Evolutionary conservation across 2,113 vertebrate species (phyloP), one percentile per base, ranked within the genome.

Genomic region (zebrafish (Danio rerio)): DNA sequence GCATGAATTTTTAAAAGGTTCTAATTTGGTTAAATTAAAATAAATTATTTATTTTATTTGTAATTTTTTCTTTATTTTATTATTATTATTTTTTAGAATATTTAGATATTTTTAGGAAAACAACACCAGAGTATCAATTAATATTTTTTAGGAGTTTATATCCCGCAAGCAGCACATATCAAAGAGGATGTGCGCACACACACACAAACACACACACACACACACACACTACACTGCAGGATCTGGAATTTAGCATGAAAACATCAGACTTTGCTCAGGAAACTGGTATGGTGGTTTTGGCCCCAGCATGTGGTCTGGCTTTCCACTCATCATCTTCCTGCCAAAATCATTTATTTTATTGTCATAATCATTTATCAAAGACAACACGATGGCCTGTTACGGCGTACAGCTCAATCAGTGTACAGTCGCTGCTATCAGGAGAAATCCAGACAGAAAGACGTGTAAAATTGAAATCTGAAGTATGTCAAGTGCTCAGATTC

Each of bases 361-460:
- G 73, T 75, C 55, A 47, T 59, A 15, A 59, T 75, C 55, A 75
- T 75, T 59, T 12, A 73, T 56, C 52, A 73, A 56, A 42, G 42
- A 18, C 42, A 75, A 75, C 59, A 1, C 13, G 7, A 75, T 20
- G 10, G 40, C 43, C 10, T 58, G 40, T 72, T 75, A 18, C 58
- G 55, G 72, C 55, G 20, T 10, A 47, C 42, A 75, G 72, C 72
- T 75, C 55, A 47, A 20, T 59, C 72, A 12, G 12, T 47, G 9
- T 43, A 58, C 52, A n/a, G 16, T 58, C 10, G 45, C 6, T 18
- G 43, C 72, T 74, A 43, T 55, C 52, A 73, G 10, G 52, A 73
- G 50, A 43, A 58, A 74, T 58, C 16, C 31, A 58, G 31, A 43
- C 53, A 58, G 53, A 47, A 12, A 40, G 12, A 68, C 18, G 16